Conservation (phyloP, 2,113 vertebrate species). For the Tretioscincus oriximinensis region DNA sequence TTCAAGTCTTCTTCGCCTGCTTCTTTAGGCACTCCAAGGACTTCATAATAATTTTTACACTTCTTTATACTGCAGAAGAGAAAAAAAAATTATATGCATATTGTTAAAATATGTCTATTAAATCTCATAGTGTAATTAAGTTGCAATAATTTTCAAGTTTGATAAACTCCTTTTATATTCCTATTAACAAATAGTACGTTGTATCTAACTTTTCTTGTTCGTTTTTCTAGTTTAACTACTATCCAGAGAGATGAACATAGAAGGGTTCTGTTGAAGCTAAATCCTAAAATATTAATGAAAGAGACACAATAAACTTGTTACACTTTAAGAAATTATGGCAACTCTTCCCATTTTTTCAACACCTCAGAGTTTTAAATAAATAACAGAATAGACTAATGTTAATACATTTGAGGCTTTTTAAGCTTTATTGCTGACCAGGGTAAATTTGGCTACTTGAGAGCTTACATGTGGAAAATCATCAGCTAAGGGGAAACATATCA, state of each 20-base stretch:
- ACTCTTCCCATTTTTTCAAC: neutral
- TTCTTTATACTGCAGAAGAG: conserved; percentile 88
- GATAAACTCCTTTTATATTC: neutral
- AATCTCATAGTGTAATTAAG: neutral
- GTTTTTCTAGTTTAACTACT: neutral
- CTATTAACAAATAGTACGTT: no score
- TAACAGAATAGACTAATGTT: no score
- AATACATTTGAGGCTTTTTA: no score
- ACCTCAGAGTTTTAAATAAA: neutral
- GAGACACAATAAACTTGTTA: neutral
- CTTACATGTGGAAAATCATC: no score
- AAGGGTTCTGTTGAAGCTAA: neutral
- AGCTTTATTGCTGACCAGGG: no score
- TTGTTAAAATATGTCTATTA: neutral
- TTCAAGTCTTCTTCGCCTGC: conserved; percentile 94
- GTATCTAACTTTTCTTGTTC: neutral
- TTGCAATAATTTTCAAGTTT: neutral
- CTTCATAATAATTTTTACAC: conserved; percentile 96
- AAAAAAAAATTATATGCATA: conserved; percentile 34
- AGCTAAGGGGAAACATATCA: no score
- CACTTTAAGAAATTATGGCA: neutral
- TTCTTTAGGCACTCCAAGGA: conserved; percentile 90
- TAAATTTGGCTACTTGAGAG: no score
- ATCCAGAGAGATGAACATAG: neutral
- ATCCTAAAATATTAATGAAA: neutral